phyloP scores from a whole-genome alignment of 1,140 invertebrate species.

The Lysiphlebus fabarum region DNA sequence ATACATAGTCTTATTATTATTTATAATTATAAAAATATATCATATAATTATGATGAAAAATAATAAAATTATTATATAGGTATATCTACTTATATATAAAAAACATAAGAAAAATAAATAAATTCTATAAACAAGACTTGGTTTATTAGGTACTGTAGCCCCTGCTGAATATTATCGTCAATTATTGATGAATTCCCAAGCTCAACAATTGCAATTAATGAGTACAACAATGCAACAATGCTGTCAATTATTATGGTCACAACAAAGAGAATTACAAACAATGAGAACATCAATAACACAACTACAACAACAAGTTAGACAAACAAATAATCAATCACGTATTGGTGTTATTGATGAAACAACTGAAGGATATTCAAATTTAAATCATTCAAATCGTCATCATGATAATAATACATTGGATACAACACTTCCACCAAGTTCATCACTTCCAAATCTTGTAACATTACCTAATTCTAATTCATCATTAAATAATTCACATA shows the following conservation, averaged over 20 bases:
- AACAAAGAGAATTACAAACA: constrained; percentile 60
- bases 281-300: constrained; percentile 49
- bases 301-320: constrained; percentile 41
- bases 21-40: too few relatives aligned
- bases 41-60: too few relatives aligned
- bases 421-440: constrained; percentile 40
- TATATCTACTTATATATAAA: constrained; percentile 6
- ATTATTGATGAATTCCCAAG: constrained; percentile 54
- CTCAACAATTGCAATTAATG: constrained; percentile 62
- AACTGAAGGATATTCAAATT: constrained; percentile 40
- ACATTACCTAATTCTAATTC: constrained; percentile 43
- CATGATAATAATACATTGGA: constrained; percentile 36
- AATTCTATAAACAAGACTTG: background rate
- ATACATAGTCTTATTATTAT: too few relatives aligned
- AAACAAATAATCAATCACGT: constrained; percentile 29
- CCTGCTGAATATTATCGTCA: constrained; percentile 46
- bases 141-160: constrained; percentile 23
- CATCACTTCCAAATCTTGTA: constrained; percentile 44
- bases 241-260: constrained; percentile 62
- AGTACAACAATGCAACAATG: constrained; percentile 62
- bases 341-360: constrained; percentile 29
- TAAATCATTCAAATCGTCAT: constrained; percentile 35
- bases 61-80: too few relatives aligned
- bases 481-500: constrained; percentile 32
- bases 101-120: constrained; percentile 8